A percentile compares a stretch with the other conserved stretches of the same genome.
These are phyloP conservation scores for Drosophila rellima DNA, from an alignment of 2,888 invertebrate species.

Conservation along the genomic window DNA sequence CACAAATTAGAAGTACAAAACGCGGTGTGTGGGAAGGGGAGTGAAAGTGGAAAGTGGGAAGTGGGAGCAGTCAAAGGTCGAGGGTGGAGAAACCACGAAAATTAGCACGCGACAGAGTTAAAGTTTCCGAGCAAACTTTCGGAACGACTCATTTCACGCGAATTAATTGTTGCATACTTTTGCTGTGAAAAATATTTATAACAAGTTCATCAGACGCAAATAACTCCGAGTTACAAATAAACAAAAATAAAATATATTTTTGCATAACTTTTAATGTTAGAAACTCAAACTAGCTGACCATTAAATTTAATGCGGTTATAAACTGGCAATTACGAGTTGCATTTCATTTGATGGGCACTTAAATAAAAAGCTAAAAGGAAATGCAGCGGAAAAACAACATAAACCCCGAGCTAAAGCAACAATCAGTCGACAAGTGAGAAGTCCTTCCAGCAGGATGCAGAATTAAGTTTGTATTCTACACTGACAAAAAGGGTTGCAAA, in stretches of 20 bases:
- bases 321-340: slow-evolving; percentile 24
- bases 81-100: slow-evolving; percentile 17
- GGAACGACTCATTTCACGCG: slow-evolving; percentile 51
- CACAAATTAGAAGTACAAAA: slow-evolving; percentile 42
- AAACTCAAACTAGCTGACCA: slow-evolving; percentile 2
- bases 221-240: slow-evolving; percentile 23
- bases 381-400: slow-evolving; percentile 40
- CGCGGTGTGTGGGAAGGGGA: not conserved
- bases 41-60: not conserved
- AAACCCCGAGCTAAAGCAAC: not conserved
- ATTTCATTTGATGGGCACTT: slow-evolving; percentile 38
- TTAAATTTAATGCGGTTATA: slow-evolving; percentile 10
- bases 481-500: not conserved
- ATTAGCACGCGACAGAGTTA: slow-evolving; percentile 19
- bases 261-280: not conserved
- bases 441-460: not conserved
- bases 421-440: not conserved
- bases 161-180: slow-evolving; percentile 65
- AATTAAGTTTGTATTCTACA: slow-evolving; percentile 2
- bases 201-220: slow-evolving; percentile 30
- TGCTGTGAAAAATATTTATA: slow-evolving; percentile 15
- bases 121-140: slow-evolving; percentile 20
- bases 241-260: slow-evolving; percentile 6
- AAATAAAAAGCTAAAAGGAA: slow-evolving; percentile 48
- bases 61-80: slow-evolving; percentile 5